Conservation (phyloP, 2,113 vertebrate species). For the Ptilonorhynchus violaceus region DNA sequence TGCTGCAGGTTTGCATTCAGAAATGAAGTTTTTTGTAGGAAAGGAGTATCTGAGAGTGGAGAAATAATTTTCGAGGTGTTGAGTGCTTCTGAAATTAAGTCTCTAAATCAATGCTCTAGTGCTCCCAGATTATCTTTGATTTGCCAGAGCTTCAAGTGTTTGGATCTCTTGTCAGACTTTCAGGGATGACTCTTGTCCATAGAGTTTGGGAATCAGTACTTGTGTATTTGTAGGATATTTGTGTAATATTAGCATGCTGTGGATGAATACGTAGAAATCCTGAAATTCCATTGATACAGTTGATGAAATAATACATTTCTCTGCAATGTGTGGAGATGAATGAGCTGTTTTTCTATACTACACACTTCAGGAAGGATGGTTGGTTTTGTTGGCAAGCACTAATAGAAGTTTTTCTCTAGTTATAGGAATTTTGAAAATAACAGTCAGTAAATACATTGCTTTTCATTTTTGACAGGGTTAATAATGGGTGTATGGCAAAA, state of each 20-base stretch:
- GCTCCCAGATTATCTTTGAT: background rate
- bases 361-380: background rate
- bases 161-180: background rate
- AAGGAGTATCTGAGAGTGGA: background rate
- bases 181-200: background rate
- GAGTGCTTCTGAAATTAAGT: background rate
- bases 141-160: background rate
- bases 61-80: background rate
- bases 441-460: background rate
- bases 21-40: background rate
- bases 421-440: background rate
- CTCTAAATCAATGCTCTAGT: background rate
- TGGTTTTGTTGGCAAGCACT: background rate
- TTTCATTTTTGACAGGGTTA: background rate
- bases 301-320: background rate
- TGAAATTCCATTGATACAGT: background rate
- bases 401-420: background rate
- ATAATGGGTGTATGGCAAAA: background rate
- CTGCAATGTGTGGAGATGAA: background rate
- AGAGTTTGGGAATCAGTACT: background rate
- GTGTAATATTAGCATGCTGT: background rate
- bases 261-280: background rate
- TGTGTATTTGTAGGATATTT: background rate
- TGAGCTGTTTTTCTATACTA: background rate
- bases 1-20: background rate